phyloP scores from a whole-genome alignment of 2,888 invertebrate species.

The Embidobia sp. region DNA sequence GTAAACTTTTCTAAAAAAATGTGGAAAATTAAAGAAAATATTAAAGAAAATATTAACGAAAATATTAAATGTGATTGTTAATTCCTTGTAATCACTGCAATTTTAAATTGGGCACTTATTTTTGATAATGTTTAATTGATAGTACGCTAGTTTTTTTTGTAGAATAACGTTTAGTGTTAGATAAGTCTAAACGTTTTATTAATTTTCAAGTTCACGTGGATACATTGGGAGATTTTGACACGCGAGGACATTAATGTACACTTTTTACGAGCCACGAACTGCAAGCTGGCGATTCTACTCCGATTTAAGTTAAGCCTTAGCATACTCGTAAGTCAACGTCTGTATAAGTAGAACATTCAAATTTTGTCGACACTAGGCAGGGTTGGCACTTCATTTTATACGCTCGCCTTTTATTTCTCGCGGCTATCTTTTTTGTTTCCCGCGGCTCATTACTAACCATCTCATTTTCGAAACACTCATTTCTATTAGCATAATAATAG shows the following conservation, averaged over 20 bases:
- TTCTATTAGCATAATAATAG: slow-evolving; percentile 40
- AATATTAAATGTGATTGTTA: too few species aligned
- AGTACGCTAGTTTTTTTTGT: too few species aligned
- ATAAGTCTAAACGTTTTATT: too few species aligned
- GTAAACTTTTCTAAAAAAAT: too few species aligned
- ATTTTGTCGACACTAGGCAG: slow-evolving; percentile 22
- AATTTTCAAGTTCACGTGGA: too few species aligned
- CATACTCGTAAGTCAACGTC: slow-evolving; percentile 50
- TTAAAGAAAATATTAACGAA: too few species aligned
- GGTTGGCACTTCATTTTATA: slow-evolving; percentile 36
- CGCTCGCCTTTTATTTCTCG: slow-evolving; percentile 23
- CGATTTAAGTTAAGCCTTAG: slow-evolving; percentile 34
- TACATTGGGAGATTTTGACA: background rate
- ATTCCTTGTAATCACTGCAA: too few species aligned
- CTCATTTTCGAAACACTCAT: slow-evolving; percentile 27
- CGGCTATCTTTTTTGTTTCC: slow-evolving; percentile 8
- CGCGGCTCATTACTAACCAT: slow-evolving; percentile 31
- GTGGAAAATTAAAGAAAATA: too few species aligned
- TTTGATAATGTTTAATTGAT: too few species aligned
- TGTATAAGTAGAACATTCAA: slow-evolving; percentile 46
- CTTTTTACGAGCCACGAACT: slow-evolving; percentile 24
- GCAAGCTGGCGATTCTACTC: slow-evolving; percentile 22
- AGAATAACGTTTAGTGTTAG: too few species aligned
- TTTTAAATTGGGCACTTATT: too few species aligned
- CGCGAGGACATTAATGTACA: slow-evolving; percentile 16